Evolutionary conservation across 2,797 vertebrate species (phyloP).

Genomic region (Salmo trutta): DNA sequence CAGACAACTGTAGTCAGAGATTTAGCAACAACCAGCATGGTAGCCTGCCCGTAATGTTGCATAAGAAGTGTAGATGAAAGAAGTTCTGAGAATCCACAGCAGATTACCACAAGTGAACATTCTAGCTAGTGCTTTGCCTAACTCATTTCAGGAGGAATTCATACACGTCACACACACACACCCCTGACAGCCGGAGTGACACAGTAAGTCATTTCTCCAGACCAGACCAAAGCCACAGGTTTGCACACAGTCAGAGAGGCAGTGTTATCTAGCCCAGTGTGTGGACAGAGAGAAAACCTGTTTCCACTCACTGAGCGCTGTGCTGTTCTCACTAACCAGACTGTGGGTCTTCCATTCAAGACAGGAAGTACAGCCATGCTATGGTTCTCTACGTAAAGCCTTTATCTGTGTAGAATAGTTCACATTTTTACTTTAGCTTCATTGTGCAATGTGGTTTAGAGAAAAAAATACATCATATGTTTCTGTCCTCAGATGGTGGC

Average conservation of each 20-base stretch:
- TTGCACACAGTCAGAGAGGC: constrained; percentile 29
- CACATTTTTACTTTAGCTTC: background rate
- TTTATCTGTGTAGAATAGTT: no score
- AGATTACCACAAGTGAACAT: constrained; percentile 25
- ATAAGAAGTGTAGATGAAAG: background rate
- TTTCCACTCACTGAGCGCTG: no score
- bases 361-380: no score
- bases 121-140: constrained; percentile 17
- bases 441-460: background rate
- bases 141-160: background rate
- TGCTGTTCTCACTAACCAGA: no score
- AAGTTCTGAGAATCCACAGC: background rate
- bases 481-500: no score
- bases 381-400: no score
- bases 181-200: background rate
- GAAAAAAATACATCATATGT: no score
- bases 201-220: constrained; percentile 13
- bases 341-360: no score
- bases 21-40: no score
- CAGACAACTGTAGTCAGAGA: background rate
- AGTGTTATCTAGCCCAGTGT: constrained; percentile 17
- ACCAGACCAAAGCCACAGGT: constrained; percentile 10
- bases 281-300: no score
- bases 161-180: background rate
- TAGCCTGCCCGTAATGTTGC: background rate